A percentile compares a stretch with the other conserved stretches of the same genome.
phyloP scores from a whole-genome alignment of 2,888 invertebrate genomes.

The Eristalinus aeneus region DNA sequence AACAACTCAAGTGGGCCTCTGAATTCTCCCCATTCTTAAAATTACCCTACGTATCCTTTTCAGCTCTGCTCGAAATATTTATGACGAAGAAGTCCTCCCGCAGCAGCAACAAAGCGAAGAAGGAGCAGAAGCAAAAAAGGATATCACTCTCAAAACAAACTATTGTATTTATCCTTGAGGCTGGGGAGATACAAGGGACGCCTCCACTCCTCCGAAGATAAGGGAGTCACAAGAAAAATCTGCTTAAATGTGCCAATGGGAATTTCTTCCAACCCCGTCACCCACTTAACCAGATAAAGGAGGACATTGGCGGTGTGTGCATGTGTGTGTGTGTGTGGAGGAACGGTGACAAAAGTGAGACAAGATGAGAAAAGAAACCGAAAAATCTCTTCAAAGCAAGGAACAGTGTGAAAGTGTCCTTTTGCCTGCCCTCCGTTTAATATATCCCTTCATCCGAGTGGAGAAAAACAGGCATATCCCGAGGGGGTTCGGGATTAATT shows the following conservation, averaged over 20 bases:
- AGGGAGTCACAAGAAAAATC: conserved; percentile 58
- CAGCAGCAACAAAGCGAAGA: background rate
- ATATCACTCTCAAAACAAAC: conserved; percentile 56
- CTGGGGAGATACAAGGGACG: conserved; percentile 13
- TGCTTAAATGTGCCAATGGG: conserved; percentile 70
- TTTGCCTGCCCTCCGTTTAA: conserved; percentile 44
- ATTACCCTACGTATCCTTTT: conserved; percentile 50
- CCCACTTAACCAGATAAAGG: conserved; percentile 42
- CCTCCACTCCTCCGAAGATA: background rate
- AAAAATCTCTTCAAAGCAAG: conserved; percentile 57
- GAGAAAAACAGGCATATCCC: conserved; percentile 5
- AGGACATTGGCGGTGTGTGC: conserved; percentile 39
- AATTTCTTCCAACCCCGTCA: conserved; percentile 20
- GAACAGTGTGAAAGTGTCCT: conserved; percentile 56
- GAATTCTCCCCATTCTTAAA: conserved; percentile 23
- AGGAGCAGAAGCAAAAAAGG: conserved; percentile 19
- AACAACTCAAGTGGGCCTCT: conserved; percentile 52
- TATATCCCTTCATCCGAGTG: conserved; percentile 15
- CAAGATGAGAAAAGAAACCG: conserved; percentile 5
- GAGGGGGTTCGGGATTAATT: background rate
- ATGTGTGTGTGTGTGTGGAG: too few species aligned
- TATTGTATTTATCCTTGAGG: conserved; percentile 50
- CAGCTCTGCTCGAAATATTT: conserved; percentile 38
- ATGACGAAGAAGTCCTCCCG: conserved; percentile 24
- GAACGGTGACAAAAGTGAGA: conserved; percentile 13